Percentiles rank a stretch among this genome's conserved stretches.
These are phyloP conservation scores for Drosophila bunnanda DNA, from an alignment of 2,888 invertebrate genomes.

Conservation along the genomic window DNA sequence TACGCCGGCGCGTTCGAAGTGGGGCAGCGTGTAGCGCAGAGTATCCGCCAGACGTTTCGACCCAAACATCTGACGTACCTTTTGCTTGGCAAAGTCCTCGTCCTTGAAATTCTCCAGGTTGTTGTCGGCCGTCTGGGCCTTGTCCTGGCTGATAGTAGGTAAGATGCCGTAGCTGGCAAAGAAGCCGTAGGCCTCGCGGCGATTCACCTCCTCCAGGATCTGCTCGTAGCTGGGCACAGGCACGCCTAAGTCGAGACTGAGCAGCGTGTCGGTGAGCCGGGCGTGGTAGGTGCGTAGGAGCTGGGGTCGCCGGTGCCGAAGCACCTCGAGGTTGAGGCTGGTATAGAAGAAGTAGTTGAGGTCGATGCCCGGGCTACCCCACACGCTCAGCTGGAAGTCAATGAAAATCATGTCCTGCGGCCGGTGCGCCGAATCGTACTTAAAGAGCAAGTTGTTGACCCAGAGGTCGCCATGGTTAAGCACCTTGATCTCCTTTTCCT, in stretches of 20 bases:
- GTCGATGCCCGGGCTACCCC: constrained; percentile 83
- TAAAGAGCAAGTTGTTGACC: constrained; percentile 86
- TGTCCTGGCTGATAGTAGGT: constrained; percentile 78
- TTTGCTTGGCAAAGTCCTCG: constrained; percentile 67
- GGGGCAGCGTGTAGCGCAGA: constrained; percentile 71
- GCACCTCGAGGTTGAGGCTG: constrained; percentile 74
- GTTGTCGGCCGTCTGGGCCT: constrained; percentile 69
- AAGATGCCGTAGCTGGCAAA: constrained; percentile 76
- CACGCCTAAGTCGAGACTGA: constrained; percentile 48
- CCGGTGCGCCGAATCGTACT: constrained; percentile 71
- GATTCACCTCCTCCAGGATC: constrained; percentile 69
- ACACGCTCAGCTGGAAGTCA: constrained; percentile 82
- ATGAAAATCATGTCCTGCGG: constrained; percentile 72
- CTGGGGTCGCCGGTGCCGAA: constrained; percentile 71
- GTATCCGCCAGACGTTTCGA: constrained; percentile 73
- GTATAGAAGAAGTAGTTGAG: constrained; percentile 84
- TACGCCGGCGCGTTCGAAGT: constrained; percentile 79
- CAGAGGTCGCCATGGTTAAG: constrained; percentile 86
- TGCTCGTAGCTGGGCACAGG: constrained; percentile 74
- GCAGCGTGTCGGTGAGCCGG: constrained; percentile 65
- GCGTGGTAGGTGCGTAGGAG: constrained; percentile 76
- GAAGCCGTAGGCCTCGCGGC: constrained; percentile 77
- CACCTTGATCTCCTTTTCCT: constrained; percentile 80
- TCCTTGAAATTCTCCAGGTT: constrained; percentile 74
- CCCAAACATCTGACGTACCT: constrained; percentile 68